Evolutionary conservation across 2,888 invertebrate genomes (phyloP).

Genomic region (Zelleria hepariella): DNA sequence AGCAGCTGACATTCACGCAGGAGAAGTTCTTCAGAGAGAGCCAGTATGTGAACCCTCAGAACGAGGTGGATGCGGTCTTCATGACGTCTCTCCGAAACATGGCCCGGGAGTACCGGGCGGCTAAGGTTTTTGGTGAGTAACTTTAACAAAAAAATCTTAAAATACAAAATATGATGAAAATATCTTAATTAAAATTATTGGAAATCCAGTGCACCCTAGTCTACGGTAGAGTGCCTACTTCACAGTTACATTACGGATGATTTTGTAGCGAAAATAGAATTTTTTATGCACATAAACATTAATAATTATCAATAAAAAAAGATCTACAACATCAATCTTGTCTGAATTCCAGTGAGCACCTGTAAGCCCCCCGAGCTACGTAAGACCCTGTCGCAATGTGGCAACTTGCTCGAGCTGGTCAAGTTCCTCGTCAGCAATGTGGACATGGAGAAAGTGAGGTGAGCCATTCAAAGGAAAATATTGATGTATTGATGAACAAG

Average conservation of each 20-base stretch:
- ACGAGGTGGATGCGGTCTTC: not conserved
- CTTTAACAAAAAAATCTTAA: not conserved
- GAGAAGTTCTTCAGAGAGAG: not conserved
- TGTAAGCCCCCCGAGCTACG: not conserved
- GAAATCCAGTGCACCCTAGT: not conserved
- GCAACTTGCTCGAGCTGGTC: not conserved
- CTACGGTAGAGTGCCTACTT: not conserved
- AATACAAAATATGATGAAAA: not conserved
- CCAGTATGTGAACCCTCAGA: not conserved
- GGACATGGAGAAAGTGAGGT: not conserved
- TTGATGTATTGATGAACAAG: too few relatives aligned
- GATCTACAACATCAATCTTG: not conserved
- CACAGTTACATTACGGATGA: not conserved
- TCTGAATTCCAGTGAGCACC: not conserved
- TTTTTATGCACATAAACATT: not conserved
- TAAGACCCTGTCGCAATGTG: not conserved
- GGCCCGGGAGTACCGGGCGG: not conserved
- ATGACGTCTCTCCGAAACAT: not conserved
- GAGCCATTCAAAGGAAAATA: too few relatives aligned
- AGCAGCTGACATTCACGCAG: not conserved
- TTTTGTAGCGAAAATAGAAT: not conserved
- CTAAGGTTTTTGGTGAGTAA: not conserved
- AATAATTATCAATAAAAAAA: not conserved
- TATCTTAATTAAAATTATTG: not conserved
- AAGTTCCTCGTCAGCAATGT: not conserved